These are phyloP conservation scores for Patella caerulea DNA, from an alignment of 2,888 invertebrate species.

Conservation along the genomic window DNA sequence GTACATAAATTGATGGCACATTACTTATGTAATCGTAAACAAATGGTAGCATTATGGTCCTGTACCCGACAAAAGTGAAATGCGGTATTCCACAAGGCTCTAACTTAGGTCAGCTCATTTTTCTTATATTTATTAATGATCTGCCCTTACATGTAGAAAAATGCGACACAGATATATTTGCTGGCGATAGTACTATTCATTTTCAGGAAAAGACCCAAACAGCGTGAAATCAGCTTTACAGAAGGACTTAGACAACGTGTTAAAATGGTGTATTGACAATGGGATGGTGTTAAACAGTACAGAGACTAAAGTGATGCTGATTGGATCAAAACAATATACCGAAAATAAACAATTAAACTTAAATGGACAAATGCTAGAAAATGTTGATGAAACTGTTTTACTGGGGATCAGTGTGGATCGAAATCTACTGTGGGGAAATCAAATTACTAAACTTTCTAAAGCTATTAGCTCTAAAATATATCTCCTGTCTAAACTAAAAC, in stretches of 20 bases:
- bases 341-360: neutral
- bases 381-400: neutral
- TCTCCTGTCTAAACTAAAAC: neutral
- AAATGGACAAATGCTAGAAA: neutral
- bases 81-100: neutral
- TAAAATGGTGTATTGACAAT: neutral
- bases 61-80: neutral
- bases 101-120: neutral
- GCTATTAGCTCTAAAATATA: neutral
- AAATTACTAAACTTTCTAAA: neutral
- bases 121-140: neutral
- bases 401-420: neutral
- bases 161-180: neutral
- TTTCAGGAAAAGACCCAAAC: neutral
- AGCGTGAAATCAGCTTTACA: neutral
- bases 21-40: neutral
- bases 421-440: neutral
- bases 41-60: neutral
- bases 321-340: neutral
- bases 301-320: neutral
- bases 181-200: neutral
- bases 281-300: constrained; percentile 5
- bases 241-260: neutral
- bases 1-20: neutral
- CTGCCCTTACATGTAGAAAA: neutral